Evolutionary conservation across 2,888 invertebrate genomes (phyloP).

Genomic region (Crepidodera aurea): DNA sequence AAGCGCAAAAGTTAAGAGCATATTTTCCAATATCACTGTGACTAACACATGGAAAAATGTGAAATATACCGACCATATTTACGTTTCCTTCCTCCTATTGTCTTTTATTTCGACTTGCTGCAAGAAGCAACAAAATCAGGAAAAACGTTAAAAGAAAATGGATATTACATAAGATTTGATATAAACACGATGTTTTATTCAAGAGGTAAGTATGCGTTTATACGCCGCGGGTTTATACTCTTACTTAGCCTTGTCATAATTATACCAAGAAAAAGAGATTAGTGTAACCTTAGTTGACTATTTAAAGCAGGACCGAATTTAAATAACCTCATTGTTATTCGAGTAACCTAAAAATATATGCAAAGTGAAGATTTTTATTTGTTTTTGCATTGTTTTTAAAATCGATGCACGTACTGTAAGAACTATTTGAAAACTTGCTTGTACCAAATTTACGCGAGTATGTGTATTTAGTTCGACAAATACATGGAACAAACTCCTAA

Average conservation of each 20-base stretch:
- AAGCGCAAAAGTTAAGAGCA: too few relatives aligned
- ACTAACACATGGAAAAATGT: neutral
- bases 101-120: slow-evolving; percentile 2
- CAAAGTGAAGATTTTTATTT: too few relatives aligned
- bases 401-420: too few relatives aligned
- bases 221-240: neutral
- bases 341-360: too few relatives aligned
- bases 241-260: slow-evolving; percentile 13
- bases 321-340: neutral
- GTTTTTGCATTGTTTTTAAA: too few relatives aligned
- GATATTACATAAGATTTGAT: slow-evolving; percentile 1
- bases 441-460: too few relatives aligned
- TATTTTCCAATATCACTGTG: too few relatives aligned
- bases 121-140: slow-evolving; percentile 14
- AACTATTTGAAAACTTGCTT: too few relatives aligned
- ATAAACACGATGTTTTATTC: slow-evolving; percentile 5
- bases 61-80: slow-evolving; percentile 1
- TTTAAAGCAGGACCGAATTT: neutral
- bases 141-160: slow-evolving; percentile 7
- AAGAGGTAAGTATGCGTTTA: neutral
- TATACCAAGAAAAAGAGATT: neutral
- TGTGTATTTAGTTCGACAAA: too few relatives aligned
- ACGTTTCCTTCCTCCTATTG: slow-evolving; percentile 25
- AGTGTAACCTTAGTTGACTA: neutral
- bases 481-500: too few relatives aligned